phyloP scores from a whole-genome alignment of 1,140 invertebrate species.

The Drosophila funebris region DNA sequence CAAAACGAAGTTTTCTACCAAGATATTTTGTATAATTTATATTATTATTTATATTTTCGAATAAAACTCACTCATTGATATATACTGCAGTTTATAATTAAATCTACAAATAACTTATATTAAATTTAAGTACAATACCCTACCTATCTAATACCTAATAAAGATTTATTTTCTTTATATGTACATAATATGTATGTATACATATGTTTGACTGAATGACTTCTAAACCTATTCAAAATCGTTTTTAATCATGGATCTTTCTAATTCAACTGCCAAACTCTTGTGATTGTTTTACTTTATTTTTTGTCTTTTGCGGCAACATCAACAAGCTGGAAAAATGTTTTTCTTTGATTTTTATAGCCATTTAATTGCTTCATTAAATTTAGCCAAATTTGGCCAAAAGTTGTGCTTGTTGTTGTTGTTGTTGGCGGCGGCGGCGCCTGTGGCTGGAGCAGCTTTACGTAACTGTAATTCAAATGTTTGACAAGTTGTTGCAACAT shows the following conservation, averaged over 20 bases:
- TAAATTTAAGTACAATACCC: no score
- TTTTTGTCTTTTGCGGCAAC: constrained; percentile 35
- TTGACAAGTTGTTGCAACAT: constrained; percentile 83
- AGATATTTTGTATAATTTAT: no score
- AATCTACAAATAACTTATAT: no score
- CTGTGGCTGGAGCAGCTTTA: constrained; percentile 49
- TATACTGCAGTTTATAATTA: no score
- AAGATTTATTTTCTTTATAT: no score
- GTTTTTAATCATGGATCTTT: constrained; percentile 17
- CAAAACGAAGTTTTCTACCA: no score
- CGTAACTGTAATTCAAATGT: constrained; percentile 82
- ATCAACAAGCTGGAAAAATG: constrained; percentile 42
- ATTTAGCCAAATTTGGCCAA: constrained; percentile 79
- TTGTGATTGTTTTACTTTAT: constrained; percentile 7
- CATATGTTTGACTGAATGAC: not conserved
- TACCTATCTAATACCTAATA: no score
- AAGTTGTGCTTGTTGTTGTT: constrained; percentile 13
- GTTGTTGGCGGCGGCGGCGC: constrained; percentile 35
- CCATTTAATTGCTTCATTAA: constrained; percentile 83
- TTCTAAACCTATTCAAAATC: not conserved
- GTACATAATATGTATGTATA: no score
- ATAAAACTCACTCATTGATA: no score
- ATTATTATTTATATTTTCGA: no score
- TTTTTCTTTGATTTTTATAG: constrained; percentile 51
- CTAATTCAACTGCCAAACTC: constrained; percentile 14